Evolutionary conservation across 2,113 vertebrate species (phyloP).

Genomic region (Rostratula benghalensis): DNA sequence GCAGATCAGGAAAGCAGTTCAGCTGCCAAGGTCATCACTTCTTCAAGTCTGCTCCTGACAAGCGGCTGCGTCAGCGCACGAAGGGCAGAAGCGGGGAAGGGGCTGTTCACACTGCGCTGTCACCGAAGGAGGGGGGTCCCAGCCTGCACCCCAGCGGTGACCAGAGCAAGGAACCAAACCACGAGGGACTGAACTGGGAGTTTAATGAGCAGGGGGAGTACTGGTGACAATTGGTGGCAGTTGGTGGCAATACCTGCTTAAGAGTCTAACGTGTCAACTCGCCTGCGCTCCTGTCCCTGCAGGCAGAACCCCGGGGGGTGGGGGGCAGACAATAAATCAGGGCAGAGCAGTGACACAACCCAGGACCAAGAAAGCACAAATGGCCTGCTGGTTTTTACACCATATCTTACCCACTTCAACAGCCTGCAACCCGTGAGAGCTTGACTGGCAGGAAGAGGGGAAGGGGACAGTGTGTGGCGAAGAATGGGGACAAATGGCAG

Average conservation of each 20-base stretch:
- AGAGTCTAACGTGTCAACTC: not conserved
- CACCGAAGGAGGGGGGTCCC: not conserved
- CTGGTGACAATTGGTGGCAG: not conserved
- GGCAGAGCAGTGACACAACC: not conserved
- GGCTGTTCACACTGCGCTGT: not conserved
- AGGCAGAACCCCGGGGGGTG: not conserved
- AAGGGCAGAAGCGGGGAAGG: not conserved
- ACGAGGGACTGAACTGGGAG: not conserved
- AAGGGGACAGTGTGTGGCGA: not conserved
- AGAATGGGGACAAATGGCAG: not conserved
- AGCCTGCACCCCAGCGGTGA: not conserved
- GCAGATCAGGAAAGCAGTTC: not conserved
- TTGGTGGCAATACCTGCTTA: not conserved
- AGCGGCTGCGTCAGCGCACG: not conserved
- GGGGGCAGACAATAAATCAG: not conserved
- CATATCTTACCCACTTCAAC: not conserved
- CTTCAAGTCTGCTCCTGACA: not conserved
- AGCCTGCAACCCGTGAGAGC: not conserved
- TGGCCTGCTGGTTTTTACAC: not conserved
- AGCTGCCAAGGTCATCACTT: not conserved
- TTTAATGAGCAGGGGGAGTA: not conserved
- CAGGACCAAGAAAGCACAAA: not conserved
- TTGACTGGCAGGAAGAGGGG: not conserved
- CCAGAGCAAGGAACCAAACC: not conserved
- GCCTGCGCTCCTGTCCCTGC: not conserved